These are phyloP conservation scores for Chalcosyrphus nemorum DNA, from an alignment of 2,888 invertebrate genomes.

Conservation along the genomic window DNA sequence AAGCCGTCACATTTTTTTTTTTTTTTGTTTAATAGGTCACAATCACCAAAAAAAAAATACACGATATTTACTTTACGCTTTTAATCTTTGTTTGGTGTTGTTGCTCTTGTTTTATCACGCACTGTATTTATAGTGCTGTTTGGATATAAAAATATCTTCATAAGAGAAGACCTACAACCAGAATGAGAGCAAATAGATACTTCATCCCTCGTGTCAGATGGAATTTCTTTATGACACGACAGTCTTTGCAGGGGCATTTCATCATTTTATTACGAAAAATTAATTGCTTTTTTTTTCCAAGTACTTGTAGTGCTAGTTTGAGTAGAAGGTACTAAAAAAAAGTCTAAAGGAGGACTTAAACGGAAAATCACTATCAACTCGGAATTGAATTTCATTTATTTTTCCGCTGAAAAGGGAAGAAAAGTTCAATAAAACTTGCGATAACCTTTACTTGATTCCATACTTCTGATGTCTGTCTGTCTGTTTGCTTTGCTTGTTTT, in stretches of 20 bases:
- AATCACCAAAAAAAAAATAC: background rate
- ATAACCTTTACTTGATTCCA: constrained; percentile 58
- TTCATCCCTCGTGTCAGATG: background rate
- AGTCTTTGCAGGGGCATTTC: background rate
- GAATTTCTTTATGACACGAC: no score
- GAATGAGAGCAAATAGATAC: background rate
- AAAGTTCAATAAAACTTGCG: constrained; percentile 46
- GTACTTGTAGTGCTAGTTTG: background rate
- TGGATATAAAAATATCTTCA: background rate
- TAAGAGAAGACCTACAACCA: background rate
- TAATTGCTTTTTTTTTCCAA: constrained; percentile 12
- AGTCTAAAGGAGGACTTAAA: background rate
- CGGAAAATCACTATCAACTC: constrained; percentile 45
- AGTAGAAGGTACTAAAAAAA: background rate
- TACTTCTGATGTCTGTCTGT: background rate
- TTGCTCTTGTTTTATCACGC: background rate
- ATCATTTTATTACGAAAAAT: constrained; percentile 50
- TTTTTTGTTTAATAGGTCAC: background rate
- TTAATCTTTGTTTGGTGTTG: background rate
- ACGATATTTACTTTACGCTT: background rate
- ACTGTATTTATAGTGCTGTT: background rate
- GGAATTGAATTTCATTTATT: constrained; percentile 32
- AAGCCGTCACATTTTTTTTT: background rate
- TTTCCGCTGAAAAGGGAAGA: constrained; percentile 21
- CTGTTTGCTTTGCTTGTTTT: background rate